These are phyloP conservation scores for Polypterus senegalus DNA, from an alignment of 2,113 vertebrate species.

Conservation along the genomic window DNA sequence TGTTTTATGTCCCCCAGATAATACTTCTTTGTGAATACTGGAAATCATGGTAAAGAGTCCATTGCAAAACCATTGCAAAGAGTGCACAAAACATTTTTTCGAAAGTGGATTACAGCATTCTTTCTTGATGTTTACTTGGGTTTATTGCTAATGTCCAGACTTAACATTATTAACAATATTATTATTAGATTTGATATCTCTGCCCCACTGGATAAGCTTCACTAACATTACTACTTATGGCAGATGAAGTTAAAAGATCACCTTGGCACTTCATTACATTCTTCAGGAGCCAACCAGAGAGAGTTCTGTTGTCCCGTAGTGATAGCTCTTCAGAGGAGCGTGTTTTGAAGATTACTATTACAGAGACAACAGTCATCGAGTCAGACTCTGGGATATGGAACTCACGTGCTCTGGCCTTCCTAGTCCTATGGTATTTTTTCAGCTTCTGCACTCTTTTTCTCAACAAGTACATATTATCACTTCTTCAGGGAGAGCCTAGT, in stretches of 20 bases:
- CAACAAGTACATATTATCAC: conserved; percentile 88
- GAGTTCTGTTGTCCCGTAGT: conserved; percentile 55
- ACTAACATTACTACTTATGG: conserved; percentile 18
- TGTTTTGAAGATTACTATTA: conserved; percentile 78
- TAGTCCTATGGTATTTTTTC: conserved; percentile 86
- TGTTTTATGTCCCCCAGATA: too few relatives aligned
- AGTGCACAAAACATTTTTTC: too few relatives aligned
- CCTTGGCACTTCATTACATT: conserved; percentile 41
- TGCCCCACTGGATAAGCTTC: too few relatives aligned
- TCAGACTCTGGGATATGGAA: conserved; percentile 75
- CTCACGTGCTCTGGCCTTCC: conserved; percentile 61
- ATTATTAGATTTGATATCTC: too few relatives aligned
- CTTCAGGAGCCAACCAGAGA: conserved; percentile 52
- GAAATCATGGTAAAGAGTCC: too few relatives aligned
- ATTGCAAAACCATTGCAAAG: too few relatives aligned
- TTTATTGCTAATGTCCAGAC: too few relatives aligned
- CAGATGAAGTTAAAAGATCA: conserved; percentile 27
- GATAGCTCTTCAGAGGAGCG: conserved; percentile 64
- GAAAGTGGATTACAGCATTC: too few relatives aligned
- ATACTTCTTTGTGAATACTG: too few relatives aligned
- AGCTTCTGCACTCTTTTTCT: conserved; percentile 96
- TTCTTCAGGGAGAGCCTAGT: conserved; percentile 86
- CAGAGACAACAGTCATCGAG: conserved; percentile 82
- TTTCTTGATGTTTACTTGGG: too few relatives aligned
- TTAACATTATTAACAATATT: too few relatives aligned